Evolutionary conservation across 2,113 vertebrate genomes (phyloP).

Genomic region (Notarius lentiginosus): DNA sequence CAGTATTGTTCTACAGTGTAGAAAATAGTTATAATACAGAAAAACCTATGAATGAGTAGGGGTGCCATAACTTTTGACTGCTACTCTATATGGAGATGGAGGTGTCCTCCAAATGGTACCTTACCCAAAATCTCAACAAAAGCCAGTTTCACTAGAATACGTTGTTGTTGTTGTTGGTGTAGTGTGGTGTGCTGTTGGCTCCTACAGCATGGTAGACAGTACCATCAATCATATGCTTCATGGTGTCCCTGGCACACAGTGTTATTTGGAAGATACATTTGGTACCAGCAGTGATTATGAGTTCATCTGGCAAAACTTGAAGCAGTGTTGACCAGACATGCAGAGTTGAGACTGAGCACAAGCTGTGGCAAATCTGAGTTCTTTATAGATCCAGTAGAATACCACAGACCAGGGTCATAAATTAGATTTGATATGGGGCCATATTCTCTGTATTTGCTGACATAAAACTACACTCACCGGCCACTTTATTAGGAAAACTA

Average conservation of each 20-base stretch:
- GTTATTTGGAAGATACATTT: not conserved
- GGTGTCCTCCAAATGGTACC: not conserved
- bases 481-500: too few species aligned
- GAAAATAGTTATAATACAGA: too few species aligned
- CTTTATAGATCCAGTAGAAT: not conserved
- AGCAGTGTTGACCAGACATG: not conserved
- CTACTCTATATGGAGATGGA: not conserved
- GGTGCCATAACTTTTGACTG: too few species aligned
- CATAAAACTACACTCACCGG: too few species aligned
- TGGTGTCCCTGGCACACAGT: not conserved
- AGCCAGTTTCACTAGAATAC: not conserved
- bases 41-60: too few species aligned
- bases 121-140: not conserved
- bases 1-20: too few species aligned
- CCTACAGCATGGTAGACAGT: not conserved
- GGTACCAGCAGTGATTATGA: not conserved
- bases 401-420: not conserved
- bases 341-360: not conserved
- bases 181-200: not conserved
- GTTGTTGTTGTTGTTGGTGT: too few species aligned
- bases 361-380: not conserved
- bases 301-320: not conserved
- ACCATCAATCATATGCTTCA: not conserved
- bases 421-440: not conserved
- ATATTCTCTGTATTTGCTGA: not conserved